Percentiles rank a stretch among this genome's conserved stretches.
Evolutionary conservation across 2,888 invertebrate genomes (phyloP).

Genomic region (Operophtera brumata): DNA sequence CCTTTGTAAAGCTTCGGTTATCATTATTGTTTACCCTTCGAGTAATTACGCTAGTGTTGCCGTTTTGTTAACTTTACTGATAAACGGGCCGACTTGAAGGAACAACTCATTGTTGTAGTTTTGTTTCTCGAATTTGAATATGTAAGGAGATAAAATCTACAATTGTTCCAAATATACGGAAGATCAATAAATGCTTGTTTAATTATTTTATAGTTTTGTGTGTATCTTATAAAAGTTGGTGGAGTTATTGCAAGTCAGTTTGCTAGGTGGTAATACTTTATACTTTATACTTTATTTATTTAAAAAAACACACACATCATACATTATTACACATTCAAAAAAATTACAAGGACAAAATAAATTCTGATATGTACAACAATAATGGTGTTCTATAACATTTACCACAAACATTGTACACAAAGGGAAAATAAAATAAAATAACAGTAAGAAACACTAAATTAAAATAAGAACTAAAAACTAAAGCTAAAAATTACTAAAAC

Average conservation of each 20-base stretch:
- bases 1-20: constrained; percentile 32
- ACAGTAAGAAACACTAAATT: too few species aligned
- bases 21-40: constrained; percentile 39
- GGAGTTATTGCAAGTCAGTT: background rate
- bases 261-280: too few species aligned
- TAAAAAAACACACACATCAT: too few species aligned
- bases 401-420: too few species aligned
- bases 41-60: constrained; percentile 36
- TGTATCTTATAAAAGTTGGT: background rate
- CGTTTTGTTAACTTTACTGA: constrained; percentile 22
- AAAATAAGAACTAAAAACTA: too few species aligned
- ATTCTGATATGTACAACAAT: too few species aligned
- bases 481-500: too few species aligned
- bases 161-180: background rate
- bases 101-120: constrained; percentile 12
- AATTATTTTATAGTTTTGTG: background rate
- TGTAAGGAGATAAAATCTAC: background rate
- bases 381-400: too few species aligned
- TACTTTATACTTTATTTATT: too few species aligned
- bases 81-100: constrained; percentile 15
- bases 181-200: background rate
- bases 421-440: too few species aligned
- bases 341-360: too few species aligned
- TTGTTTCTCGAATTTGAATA: constrained; percentile 12
- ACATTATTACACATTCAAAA: too few species aligned